phyloP scores from a whole-genome alignment of 2,888 invertebrate genomes.

The Hemistola chrysoprasaria region DNA sequence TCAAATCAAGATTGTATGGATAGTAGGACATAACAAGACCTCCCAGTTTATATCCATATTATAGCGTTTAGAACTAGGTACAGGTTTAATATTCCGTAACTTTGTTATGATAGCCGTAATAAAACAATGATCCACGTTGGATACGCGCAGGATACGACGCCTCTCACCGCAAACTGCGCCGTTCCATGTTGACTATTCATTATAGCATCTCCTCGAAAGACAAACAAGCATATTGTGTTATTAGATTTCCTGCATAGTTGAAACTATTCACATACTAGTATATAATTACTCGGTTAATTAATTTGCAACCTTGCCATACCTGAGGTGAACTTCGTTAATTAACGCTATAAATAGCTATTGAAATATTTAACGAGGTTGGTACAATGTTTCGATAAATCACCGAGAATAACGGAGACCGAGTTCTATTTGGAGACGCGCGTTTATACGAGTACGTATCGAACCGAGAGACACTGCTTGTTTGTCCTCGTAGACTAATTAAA shows the following conservation, averaged over 20 bases:
- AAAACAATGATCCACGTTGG: conserved; percentile 61
- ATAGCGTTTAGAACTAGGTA: conserved; percentile 18
- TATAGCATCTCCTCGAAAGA: conserved; percentile 67
- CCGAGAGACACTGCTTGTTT: conserved; percentile 76
- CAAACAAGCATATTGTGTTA: conserved; percentile 71
- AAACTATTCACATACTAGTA: conserved; percentile 48
- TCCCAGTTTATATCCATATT: conserved; percentile 13
- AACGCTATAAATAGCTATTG: conserved; percentile 35
- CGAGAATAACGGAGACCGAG: conserved; percentile 39
- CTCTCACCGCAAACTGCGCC: too few relatives aligned
- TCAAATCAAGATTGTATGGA: background rate
- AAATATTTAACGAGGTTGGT: conserved; percentile 34
- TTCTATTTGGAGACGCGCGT: conserved; percentile 49
- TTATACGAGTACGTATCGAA: conserved; percentile 50
- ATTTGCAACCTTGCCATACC: conserved; percentile 39
- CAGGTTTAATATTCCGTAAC: conserved; percentile 23
- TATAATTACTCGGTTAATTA: conserved; percentile 51
- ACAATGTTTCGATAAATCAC: conserved; percentile 45
- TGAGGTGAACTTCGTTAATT: conserved; percentile 43
- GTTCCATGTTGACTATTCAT: conserved; percentile 75
- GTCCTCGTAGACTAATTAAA: conserved; percentile 80
- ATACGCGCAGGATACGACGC: too few relatives aligned
- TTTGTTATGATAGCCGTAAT: conserved; percentile 38
- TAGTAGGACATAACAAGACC: conserved; percentile 13
- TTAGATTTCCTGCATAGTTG: conserved; percentile 63